Percentiles rank a stretch among this genome's conserved stretches.
phyloP scores from a whole-genome alignment of 2,113 vertebrate genomes.

The Podarcis cretensis region DNA sequence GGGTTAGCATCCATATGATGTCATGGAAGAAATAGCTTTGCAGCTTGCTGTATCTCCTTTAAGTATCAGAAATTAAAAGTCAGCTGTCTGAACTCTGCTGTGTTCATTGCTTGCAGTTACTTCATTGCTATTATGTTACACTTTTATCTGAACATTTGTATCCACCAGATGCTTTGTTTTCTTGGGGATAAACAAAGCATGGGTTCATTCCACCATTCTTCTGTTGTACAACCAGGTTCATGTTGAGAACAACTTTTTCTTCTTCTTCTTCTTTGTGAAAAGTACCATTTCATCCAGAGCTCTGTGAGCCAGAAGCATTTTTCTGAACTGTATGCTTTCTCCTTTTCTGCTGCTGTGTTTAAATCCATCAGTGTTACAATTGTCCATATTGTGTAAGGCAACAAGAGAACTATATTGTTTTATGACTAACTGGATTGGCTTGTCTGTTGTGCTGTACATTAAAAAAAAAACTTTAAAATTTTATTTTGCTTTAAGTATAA shows the following conservation, averaged over 20 bases:
- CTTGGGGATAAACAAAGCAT: slow-evolving; percentile 22
- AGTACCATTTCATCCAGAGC: not conserved
- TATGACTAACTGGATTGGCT: slow-evolving; percentile 25
- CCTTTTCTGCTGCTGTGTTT: slow-evolving; percentile 33
- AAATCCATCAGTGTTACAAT: not conserved
- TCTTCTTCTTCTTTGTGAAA: not conserved
- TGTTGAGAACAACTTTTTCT: not conserved
- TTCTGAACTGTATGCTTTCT: slow-evolving; percentile 27
- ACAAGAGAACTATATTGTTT: slow-evolving; percentile 38
- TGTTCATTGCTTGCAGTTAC: slow-evolving; percentile 1
- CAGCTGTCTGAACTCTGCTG: slow-evolving; percentile 25
- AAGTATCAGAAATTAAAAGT: not conserved
- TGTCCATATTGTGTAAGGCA: slow-evolving; percentile 22
- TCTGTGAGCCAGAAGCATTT: not conserved
- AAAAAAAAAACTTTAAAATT: not conserved
- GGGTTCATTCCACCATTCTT: slow-evolving; percentile 33
- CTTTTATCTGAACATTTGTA: not conserved
- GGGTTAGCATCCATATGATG: slow-evolving; percentile 21
- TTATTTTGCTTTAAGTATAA: not conserved
- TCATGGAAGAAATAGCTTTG: slow-evolving; percentile 23
- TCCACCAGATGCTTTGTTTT: not conserved
- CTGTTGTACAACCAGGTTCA: slow-evolving; percentile 18
- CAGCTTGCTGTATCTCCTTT: slow-evolving; percentile 19
- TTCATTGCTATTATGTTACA: not conserved
- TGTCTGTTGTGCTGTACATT: not conserved